Conservation (phyloP, 2,888 invertebrate genomes). For the Drosophila hamatofila region DNA sequence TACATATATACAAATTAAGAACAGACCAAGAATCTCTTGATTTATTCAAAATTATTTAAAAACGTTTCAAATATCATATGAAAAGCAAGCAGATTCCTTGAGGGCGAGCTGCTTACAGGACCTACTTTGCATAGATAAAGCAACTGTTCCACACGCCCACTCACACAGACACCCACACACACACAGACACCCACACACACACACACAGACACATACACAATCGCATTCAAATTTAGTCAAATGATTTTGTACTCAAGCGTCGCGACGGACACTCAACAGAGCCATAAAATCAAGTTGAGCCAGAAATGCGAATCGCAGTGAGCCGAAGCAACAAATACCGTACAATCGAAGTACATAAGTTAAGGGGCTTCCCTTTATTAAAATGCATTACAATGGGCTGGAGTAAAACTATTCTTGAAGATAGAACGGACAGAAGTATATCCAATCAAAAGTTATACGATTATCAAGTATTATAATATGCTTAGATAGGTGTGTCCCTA, state of each 20-base stretch:
- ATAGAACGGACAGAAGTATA: too few relatives aligned
- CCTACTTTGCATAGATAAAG: slow-evolving; percentile 9
- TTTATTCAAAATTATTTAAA: not conserved
- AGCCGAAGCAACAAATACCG: not conserved
- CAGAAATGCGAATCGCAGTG: too few relatives aligned
- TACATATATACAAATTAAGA: not conserved
- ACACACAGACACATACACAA: not conserved
- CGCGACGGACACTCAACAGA: slow-evolving; percentile 45
- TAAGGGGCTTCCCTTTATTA: too few relatives aligned
- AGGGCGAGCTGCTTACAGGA: not conserved
- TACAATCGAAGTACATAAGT: not conserved
- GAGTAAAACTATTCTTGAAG: too few relatives aligned
- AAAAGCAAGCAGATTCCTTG: not conserved
- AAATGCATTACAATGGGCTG: too few relatives aligned
- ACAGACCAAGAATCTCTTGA: not conserved
- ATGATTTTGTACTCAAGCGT: slow-evolving; percentile 47
- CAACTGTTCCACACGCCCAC: slow-evolving; percentile 4
- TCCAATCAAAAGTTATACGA: too few relatives aligned
- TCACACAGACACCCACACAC: not conserved
- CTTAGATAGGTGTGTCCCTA: too few relatives aligned
- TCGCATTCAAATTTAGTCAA: slow-evolving; percentile 33
- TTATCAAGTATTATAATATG: too few relatives aligned
- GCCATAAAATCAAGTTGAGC: slow-evolving; percentile 30
- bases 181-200: not conserved
- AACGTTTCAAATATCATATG: not conserved